A percentile compares a stretch with the other conserved stretches of the same genome.
phyloP scores from a whole-genome alignment of 2,797 vertebrate genomes.

The Peromyscus melanophrys region DNA sequence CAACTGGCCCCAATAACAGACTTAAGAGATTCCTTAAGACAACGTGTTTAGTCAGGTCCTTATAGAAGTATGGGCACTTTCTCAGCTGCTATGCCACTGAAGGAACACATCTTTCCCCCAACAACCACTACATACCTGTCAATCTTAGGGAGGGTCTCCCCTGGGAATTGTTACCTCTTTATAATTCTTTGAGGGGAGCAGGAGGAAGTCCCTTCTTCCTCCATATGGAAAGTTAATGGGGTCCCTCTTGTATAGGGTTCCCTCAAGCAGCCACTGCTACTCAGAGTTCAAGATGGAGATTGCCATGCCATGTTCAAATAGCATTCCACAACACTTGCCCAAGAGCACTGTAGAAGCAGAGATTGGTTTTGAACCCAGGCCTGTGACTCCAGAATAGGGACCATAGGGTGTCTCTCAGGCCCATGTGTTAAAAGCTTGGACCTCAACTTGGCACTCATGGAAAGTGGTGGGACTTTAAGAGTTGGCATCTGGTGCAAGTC shows the following conservation, averaged over 20 bases:
- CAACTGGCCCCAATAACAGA: too few species aligned
- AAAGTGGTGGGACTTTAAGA: neutral
- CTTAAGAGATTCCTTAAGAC: neutral
- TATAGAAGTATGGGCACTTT: neutral
- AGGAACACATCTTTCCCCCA: neutral
- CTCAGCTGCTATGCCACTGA: neutral
- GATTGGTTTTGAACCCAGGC: neutral
- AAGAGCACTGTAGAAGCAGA: neutral
- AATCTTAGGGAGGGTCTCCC: neutral
- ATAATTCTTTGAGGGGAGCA: neutral
- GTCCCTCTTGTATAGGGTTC: neutral
- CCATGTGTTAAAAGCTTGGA: neutral
- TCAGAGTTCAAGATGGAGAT: neutral
- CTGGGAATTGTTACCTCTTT: neutral
- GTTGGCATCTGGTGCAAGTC: neutral
- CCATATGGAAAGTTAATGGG: neutral
- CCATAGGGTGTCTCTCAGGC: neutral
- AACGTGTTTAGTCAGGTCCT: neutral
- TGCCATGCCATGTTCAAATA: neutral
- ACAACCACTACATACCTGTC: neutral
- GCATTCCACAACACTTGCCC: neutral
- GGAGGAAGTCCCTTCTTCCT: neutral
- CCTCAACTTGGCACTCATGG: too few species aligned
- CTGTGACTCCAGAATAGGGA: neutral
- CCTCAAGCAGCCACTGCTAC: neutral